A percentile compares a stretch with the other conserved stretches of the same genome.
phyloP scores from a whole-genome alignment of 37 sponge, comb jelly and placozoan species.

The Spongia lamella region DNA sequence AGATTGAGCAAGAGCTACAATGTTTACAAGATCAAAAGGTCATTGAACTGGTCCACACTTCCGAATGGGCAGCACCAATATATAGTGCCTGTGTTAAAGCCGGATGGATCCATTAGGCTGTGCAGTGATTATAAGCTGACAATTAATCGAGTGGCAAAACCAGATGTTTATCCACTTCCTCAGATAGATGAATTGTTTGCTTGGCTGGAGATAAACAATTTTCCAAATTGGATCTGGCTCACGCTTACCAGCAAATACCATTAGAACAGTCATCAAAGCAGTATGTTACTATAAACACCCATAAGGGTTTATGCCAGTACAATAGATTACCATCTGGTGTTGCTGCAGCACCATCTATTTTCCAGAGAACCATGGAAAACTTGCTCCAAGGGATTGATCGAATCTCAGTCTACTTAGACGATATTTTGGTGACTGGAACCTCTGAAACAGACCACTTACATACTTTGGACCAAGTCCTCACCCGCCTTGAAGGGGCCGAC shows the following conservation, averaged over 20 bases:
- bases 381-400: background rate
- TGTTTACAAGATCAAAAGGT: background rate
- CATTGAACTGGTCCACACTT: background rate
- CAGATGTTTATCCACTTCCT: conserved; percentile 6
- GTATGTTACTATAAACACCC: conserved; percentile 13
- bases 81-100: background rate
- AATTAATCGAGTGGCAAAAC: background rate
- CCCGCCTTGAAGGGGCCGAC: background rate
- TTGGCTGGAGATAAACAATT: conserved; percentile 10
- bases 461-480: background rate
- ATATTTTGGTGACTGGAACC: conserved; percentile 9
- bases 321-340: too few species aligned
- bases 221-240: conserved; percentile 4
- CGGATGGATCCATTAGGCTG: background rate
- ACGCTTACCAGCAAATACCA: conserved; percentile 16
- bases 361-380: conserved; percentile 13
- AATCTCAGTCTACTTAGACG: conserved; percentile 8
- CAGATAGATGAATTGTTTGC: conserved; percentile 8
- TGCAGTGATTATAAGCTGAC: background rate
- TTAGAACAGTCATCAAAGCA: conserved; percentile 16
- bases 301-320: too few species aligned
- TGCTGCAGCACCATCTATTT: conserved; percentile 23
- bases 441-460: conserved; percentile 19
- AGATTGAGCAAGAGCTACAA: background rate
- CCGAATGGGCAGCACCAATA: background rate